Evolutionary conservation across 2,113 vertebrate genomes (phyloP).

Genomic region (Quiscalus mexicanus): DNA sequence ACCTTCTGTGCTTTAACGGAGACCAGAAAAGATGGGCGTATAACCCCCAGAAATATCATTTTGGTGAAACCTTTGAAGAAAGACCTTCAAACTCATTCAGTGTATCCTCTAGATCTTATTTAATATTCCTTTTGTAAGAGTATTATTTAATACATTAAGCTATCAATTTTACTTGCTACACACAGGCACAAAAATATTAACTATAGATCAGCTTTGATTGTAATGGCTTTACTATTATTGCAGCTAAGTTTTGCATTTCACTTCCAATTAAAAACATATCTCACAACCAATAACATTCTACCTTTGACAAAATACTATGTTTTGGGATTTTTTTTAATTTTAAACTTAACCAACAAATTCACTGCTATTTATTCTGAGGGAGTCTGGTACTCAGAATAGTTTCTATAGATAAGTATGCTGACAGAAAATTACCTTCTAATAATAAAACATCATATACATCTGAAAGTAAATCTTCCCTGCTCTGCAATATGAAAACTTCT

Average conservation of each 20-base stretch:
- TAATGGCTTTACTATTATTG: neutral
- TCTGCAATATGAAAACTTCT: neutral
- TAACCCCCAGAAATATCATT: neutral
- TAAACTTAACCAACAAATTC: neutral
- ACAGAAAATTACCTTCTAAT: neutral
- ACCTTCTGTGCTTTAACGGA: neutral
- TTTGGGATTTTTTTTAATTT: neutral
- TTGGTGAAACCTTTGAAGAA: neutral
- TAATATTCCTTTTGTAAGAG: neutral
- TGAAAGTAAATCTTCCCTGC: neutral
- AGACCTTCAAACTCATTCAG: neutral
- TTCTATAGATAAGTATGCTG: neutral
- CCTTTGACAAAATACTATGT: neutral
- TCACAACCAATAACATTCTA: neutral
- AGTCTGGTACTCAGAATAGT: neutral
- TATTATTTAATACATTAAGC: neutral
- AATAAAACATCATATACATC: neutral
- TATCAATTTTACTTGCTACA: neutral
- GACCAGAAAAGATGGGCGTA: neutral
- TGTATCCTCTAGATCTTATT: neutral
- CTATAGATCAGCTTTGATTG: neutral
- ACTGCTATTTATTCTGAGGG: neutral
- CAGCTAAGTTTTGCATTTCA: neutral
- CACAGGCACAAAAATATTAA: neutral
- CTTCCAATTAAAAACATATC: neutral